Base-by-base conservation (phyloP, 1,140 invertebrate genomes). In the Araneus ventricosus region DNA sequence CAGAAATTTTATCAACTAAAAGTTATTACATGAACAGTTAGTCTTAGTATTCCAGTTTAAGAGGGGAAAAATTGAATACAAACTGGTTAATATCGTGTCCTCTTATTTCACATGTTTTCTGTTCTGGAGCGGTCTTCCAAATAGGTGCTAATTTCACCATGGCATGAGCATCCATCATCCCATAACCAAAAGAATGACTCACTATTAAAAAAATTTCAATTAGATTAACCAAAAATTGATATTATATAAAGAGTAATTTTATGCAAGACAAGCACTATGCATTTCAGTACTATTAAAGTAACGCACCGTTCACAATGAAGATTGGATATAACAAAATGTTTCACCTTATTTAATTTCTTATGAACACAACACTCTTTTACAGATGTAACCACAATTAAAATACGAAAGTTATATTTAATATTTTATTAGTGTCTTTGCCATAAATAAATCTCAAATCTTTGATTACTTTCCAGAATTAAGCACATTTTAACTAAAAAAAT, bases 131-230 rank as follows among this genome's bases (percentile, higher is more conserved):
- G 1, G 97, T 97, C 94, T 96, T 96, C 99, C 99, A 99, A 80
- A 96, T 96, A 94, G 96, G 96, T 0, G 99, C 98, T 79, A 99
- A 95, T 37, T 97, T 96, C 10, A 99, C 98, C 98, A 99, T 99
- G 2, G 97, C 97, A 82, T 97, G 97, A 0, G 98, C 99, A 96
- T 99, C 98, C 97, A 99, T 98, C 84, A 99, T 95, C 20, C 99
- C 99, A 95, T 99, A 99, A 27, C 99, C 99, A 95, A 99, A 99
- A 86, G 98, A 98, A 95, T 99, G 98, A 89, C 97, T 98, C 90
- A 97, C 97, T 94, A 96, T 57, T 39, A 82, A 93, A 30, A 88
- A 79, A 96, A 75, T 97, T 96, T 27, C 20, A 67, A 70, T n/a
- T 75, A 57, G 6, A 5, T 4, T 67, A 8, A 6, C 1, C n/a